Base-by-base conservation (phyloP, 92 coral and sea anemone species). In the Heliopora coerulea region DNA sequence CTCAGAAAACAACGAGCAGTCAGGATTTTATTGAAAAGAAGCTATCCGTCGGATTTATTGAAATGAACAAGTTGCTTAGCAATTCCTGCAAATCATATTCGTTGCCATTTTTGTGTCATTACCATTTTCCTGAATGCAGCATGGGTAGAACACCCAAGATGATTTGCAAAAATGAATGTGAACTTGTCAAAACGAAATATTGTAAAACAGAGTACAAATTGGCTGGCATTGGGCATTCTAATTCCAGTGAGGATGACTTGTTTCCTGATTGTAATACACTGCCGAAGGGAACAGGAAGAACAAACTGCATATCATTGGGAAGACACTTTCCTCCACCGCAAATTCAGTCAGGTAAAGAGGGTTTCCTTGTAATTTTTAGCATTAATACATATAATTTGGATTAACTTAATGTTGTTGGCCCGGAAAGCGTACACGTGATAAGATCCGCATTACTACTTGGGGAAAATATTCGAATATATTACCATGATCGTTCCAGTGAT, bases 141-240 rank as follows among this genome's bases (percentile, higher is more conserved):
- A 8, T 81, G 0, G 78, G 44, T 0, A 89, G 91, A 3, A 78
- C 81, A 42, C 82, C 88, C 10, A 73, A 86, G 15, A 62, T 88
- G 13, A 72, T 95, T 29, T 95, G 99, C 64, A 81, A 81, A 31
- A 89, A 91, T 11, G 97, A 90, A 48, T 95, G 99, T 77, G 90
- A 90, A 28, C 26, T 19, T 0, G 70, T 95, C 25, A 83, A 87
- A 21, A 86, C 52, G 25, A 80, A 72, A 11, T 68, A 88, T 24
- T 95, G 99, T 73, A 19, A 57, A 19, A 67, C 75, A 41, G 99
- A 90, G 65, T 95, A 89, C 40, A 73, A 0, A 1, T 56, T 69
- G 10, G 42, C 70, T 0, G 19, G 44, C 15, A 77, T 48, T 8
- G 58, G 78, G 59, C 29, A 79, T 0, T 63, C 73, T 10, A 35